phyloP scores from a whole-genome alignment of 2,113 vertebrate species.

The Vidua chalybeata region DNA sequence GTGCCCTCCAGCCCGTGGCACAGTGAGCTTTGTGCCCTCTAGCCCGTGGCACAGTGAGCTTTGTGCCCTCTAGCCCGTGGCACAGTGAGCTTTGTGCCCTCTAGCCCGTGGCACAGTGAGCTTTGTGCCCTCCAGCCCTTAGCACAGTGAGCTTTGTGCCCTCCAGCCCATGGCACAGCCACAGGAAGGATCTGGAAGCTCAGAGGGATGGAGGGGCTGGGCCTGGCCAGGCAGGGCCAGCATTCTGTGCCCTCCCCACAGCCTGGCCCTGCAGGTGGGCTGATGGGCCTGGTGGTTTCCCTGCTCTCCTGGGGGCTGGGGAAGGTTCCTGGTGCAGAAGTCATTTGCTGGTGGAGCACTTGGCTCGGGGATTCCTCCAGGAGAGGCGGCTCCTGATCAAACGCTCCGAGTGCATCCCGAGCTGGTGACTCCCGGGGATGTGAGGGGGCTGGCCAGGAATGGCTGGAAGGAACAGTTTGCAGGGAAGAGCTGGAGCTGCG shows the following conservation, averaged over 20 bases:
- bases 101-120: too few species aligned
- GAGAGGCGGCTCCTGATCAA: not conserved
- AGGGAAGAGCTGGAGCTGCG: not conserved
- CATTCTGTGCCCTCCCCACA: not conserved
- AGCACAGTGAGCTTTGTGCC: too few species aligned
- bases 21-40: too few species aligned
- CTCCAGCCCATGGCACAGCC: not conserved
- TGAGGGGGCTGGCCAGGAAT: not conserved
- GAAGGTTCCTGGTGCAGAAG: not conserved
- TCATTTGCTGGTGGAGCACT: not conserved
- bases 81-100: too few species aligned
- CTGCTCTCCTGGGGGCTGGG: not conserved
- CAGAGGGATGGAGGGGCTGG: not conserved
- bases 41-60: too few species aligned
- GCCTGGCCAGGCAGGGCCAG: not conserved
- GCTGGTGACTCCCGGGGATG: not conserved
- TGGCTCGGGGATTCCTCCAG: not conserved
- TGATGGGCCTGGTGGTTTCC: accelerated
- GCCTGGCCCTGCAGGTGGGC: not conserved
- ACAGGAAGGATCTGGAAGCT: not conserved
- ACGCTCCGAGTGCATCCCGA: accelerated
- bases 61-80: too few species aligned
- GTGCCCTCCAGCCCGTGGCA: too few species aligned
- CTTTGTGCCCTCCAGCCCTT: too few species aligned
- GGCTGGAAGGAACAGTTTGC: not conserved